Base-by-base conservation (phyloP, 2,797 vertebrate genomes). In the Triplophysa bombifrons region DNA sequence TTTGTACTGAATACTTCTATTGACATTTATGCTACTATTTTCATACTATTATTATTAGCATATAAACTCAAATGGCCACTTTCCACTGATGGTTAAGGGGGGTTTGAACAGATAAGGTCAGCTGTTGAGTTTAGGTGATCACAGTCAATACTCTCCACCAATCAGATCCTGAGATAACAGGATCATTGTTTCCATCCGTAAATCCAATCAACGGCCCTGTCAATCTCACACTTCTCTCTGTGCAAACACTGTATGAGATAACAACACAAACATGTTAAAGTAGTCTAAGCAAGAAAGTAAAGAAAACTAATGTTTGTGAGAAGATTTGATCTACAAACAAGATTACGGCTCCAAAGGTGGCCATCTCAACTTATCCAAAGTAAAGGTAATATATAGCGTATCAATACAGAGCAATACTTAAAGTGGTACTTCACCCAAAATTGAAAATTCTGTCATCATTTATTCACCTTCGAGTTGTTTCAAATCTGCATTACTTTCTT, bases 141-240 rank as follows among this genome's bases (percentile, higher is more conserved):
- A 30, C 25, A 34, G 51, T 66, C 63, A 27, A 46, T 48, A 17
- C 51, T 78, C 63, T 64, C 72, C 19, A 22, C 69, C 64, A 82
- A 64, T 78, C 58, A 64, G 70, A 34, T 72, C 67, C 76, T 48
- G 30, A 81, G 85, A 85, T 82, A 82, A 75, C 27, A 16, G 61
- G 27, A 67, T 34, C 78, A 83, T 81, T 86, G 73, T 88, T 80
- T 80, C 53, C n/a, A 68, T 38, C 34, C 34, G 51, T 76, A 74
- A 80, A 65, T 78, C 65, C 69, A 74, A 73, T 84, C 68, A 80
- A 34, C 34, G 25, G 22, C 58, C n/a, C 25, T 25, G 76, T 82
- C 76, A 82, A 67, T 70, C 38, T 34, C 17, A 74, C 48, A 71
- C 56, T 27, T 22, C 64, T 55, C 44, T 60, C 68, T 55, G 76